A percentile compares a stretch with the other conserved stretches of the same genome.
phyloP scores from a whole-genome alignment of 2,113 vertebrate species.

The Epinephelus lanceolatus region DNA sequence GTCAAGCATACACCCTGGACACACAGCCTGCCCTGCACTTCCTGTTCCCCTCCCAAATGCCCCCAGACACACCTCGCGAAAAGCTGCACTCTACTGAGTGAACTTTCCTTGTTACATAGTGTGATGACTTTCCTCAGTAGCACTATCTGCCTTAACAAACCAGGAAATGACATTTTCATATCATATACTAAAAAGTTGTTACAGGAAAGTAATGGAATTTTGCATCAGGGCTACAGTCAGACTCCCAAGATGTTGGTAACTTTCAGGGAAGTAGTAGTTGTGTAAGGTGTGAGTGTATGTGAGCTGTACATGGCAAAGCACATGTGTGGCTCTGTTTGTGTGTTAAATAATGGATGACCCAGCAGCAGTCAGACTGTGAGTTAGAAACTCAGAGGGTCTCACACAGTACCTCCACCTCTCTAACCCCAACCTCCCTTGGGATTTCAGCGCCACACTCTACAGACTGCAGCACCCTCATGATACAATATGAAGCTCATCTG shows the following conservation, averaged over 20 bases:
- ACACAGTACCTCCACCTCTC: constrained; percentile 3
- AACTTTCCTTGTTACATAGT: neutral
- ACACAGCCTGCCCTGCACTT: too few species aligned
- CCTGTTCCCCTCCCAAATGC: too few species aligned
- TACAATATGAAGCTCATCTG: constrained; percentile 32
- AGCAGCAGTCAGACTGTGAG: constrained; percentile 39
- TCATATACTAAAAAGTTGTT: neutral
- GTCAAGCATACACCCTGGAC: too few species aligned
- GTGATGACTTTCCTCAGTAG: accelerated
- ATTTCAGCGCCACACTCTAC: constrained; percentile 14
- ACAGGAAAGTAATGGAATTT: constrained; percentile 10
- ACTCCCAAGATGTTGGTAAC: neutral
- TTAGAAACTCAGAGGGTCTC: constrained; percentile 43
- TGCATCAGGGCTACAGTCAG: neutral
- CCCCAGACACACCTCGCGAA: too few species aligned
- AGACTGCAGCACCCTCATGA: constrained; percentile 15
- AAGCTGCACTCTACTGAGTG: too few species aligned
- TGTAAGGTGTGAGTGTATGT: neutral
- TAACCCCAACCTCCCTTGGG: constrained; percentile 10
- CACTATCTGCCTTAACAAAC: constrained; percentile 2
- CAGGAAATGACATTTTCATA: constrained; percentile 24
- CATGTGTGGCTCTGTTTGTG: neutral
- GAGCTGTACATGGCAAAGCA: neutral
- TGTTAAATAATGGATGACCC: constrained; percentile 72
- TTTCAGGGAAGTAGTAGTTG: constrained; percentile 2